phyloP scores from a whole-genome alignment of 2,888 invertebrate species.

The Lamellibrachia columna region DNA sequence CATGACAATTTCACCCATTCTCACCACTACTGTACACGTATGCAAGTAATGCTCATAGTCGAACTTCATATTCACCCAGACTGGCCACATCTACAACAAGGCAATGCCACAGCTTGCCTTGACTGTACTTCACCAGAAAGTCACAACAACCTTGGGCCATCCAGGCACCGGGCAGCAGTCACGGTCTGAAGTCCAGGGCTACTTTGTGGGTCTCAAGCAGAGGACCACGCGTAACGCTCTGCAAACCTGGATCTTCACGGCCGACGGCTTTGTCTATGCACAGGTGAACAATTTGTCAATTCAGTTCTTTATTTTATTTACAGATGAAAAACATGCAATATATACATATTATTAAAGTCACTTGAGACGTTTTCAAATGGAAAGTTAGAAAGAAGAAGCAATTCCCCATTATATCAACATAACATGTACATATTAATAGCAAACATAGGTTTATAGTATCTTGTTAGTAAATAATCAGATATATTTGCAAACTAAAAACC shows the following conservation, averaged over 20 bases:
- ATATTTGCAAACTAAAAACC: too few species aligned
- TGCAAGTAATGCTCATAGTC: neutral
- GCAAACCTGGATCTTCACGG: conserved; percentile 61
- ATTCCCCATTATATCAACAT: too few species aligned
- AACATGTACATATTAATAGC: too few species aligned
- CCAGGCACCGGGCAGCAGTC: conserved; percentile 35
- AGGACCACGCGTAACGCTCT: conserved; percentile 49
- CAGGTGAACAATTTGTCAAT: conserved; percentile 42
- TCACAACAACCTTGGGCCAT: conserved; percentile 39
- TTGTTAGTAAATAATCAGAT: too few species aligned
- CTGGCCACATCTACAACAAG: conserved; percentile 58
- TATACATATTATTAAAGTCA: too few species aligned
- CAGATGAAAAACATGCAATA: too few species aligned
- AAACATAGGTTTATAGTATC: too few species aligned
- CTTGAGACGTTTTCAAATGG: too few species aligned
- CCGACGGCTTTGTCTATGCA: conserved; percentile 57
- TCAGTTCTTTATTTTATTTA: neutral
- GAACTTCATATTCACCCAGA: conserved; percentile 41
- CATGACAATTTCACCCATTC: too few species aligned
- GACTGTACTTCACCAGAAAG: conserved; percentile 49
- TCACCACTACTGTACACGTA: neutral
- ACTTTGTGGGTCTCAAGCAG: conserved; percentile 56
- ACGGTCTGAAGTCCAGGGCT: conserved; percentile 50
- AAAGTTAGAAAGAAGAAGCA: too few species aligned
- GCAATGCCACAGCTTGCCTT: conserved; percentile 60